These are phyloP conservation scores for Cancer borealis DNA, from an alignment of 2,888 invertebrate species.

Conservation along the genomic window DNA sequence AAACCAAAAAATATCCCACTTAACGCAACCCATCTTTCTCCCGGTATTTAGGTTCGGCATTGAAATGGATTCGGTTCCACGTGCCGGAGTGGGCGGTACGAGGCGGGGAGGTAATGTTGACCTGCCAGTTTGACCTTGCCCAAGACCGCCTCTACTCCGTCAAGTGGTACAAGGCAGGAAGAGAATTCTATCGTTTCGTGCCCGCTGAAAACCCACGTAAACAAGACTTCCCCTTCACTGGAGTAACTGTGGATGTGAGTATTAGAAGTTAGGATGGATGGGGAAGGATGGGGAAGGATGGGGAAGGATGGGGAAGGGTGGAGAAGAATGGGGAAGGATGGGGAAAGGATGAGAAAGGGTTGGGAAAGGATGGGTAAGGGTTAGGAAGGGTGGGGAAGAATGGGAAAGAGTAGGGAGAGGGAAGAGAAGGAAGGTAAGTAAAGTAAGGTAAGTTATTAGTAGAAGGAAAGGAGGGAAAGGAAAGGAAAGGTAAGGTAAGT, in stretches of 20 bases:
- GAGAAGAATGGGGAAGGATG: too few relatives aligned
- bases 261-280: neutral
- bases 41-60: slow-evolving; percentile 57
- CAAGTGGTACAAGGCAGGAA: slow-evolving; percentile 77
- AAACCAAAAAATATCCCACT: too few relatives aligned
- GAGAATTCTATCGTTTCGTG: slow-evolving; percentile 76
- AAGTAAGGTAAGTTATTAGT: too few relatives aligned
- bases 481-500: too few relatives aligned
- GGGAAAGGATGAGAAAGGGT: too few relatives aligned
- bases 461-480: too few relatives aligned
- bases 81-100: slow-evolving; percentile 71
- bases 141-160: slow-evolving; percentile 74
- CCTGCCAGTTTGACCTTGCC: slow-evolving; percentile 74
- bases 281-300: too few relatives aligned
- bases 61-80: slow-evolving; percentile 73
- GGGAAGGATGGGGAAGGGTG: too few relatives aligned
- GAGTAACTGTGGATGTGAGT: slow-evolving; percentile 76
- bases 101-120: slow-evolving; percentile 68
- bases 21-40: neutral
- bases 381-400: too few relatives aligned
- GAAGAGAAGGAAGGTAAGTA: too few relatives aligned
- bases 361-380: too few relatives aligned
- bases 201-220: slow-evolving; percentile 69
- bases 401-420: too few relatives aligned
- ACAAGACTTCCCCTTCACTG: slow-evolving; percentile 75